Percentiles rank a stretch among this genome's conserved stretches.
phyloP scores from a whole-genome alignment of 1,140 invertebrate genomes.

The Philopotamus ludificatus region DNA sequence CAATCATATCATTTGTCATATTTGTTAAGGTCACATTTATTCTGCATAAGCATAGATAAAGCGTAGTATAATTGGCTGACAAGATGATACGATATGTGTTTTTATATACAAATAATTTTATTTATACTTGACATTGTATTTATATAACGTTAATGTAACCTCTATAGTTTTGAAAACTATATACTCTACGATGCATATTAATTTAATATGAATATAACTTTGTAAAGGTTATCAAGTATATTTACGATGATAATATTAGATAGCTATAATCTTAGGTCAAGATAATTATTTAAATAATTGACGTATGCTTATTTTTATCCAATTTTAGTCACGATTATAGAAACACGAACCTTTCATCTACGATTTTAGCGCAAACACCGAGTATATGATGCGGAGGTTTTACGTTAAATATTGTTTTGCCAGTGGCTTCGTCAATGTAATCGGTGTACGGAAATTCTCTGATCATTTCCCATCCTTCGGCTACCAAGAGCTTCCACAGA shows the following conservation, averaged over 20 bases:
- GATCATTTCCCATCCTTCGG: slow-evolving; percentile 38
- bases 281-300: not conserved
- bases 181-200: not conserved
- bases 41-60: not conserved
- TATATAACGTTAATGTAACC: too few relatives aligned
- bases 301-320: too few relatives aligned
- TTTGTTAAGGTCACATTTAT: not conserved
- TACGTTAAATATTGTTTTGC: slow-evolving; percentile 32
- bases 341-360: slow-evolving; percentile 35
- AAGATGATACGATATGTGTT: not conserved
- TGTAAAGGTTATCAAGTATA: not conserved
- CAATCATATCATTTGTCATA: not conserved
- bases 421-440: slow-evolving; percentile 37
- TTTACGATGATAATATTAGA: not conserved
- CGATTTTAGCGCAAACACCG: slow-evolving; percentile 34
- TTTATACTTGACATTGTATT: too few relatives aligned
- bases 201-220: not conserved
- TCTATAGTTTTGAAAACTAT: not conserved
- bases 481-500: slow-evolving; percentile 28
- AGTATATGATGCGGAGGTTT: slow-evolving; percentile 40
- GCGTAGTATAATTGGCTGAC: too few relatives aligned
- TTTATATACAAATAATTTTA: not conserved
- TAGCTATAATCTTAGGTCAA: not conserved
- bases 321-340: too few relatives aligned
- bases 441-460: slow-evolving; percentile 37